phyloP scores from a whole-genome alignment of 2,888 invertebrate species.

The Amiota communis region DNA sequence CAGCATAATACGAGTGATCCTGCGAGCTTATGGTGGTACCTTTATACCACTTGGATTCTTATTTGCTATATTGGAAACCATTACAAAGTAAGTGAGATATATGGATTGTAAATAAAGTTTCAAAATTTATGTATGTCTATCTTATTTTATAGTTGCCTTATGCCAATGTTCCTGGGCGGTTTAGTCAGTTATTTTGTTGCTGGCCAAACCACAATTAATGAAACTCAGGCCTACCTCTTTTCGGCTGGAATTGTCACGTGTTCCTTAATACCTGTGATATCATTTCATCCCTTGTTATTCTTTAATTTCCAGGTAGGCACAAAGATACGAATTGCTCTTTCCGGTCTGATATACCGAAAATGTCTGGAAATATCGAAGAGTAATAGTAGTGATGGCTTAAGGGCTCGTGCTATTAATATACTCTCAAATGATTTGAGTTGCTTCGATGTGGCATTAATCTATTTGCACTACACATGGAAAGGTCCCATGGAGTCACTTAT shows the following conservation, averaged over 20 bases:
- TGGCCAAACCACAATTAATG: conserved; percentile 74
- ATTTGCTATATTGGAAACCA: conserved; percentile 65
- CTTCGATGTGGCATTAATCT: conserved; percentile 91
- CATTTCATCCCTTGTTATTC: conserved; percentile 84
- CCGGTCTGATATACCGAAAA: conserved; percentile 84
- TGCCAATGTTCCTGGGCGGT: conserved; percentile 79
- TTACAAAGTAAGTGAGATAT: conserved; percentile 65
- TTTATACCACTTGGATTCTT: conserved; percentile 67
- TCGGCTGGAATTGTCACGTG: conserved; percentile 79
- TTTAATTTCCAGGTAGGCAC: conserved; percentile 81
- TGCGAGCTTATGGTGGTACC: conserved; percentile 72
- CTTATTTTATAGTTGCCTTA: conserved; percentile 78
- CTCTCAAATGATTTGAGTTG: conserved; percentile 95
- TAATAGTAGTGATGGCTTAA: conserved; percentile 87
- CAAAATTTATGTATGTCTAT: too few species aligned
- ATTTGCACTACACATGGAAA: conserved; percentile 93
- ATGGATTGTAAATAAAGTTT: conserved; percentile 9
- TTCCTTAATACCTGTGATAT: conserved; percentile 75
- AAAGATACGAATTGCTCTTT: conserved; percentile 81
- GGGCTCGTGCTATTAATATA: conserved; percentile 87
- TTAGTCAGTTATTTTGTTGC: conserved; percentile 79
- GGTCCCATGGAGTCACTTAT: conserved; percentile 80
- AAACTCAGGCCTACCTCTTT: conserved; percentile 79
- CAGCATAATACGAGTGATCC: conserved; percentile 73
- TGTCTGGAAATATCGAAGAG: conserved; percentile 82